Evolutionary conservation across 2,797 vertebrate species (phyloP).

Genomic region (Rousettus madagascariensis): DNA sequence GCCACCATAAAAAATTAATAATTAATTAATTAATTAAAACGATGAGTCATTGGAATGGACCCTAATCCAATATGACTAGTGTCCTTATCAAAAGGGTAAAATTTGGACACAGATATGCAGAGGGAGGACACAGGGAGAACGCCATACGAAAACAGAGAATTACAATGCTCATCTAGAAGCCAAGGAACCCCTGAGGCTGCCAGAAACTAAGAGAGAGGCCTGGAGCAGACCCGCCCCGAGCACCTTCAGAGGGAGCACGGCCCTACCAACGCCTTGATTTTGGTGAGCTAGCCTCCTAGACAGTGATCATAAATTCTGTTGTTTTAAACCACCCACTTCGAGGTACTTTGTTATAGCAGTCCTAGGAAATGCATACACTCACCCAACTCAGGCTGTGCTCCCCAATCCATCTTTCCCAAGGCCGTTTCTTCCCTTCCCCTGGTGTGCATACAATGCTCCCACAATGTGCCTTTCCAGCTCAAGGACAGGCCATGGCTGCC

Average conservation of each 20-base stretch:
- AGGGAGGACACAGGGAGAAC: neutral
- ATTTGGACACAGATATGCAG: neutral
- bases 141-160: accelerated
- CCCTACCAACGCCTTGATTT: neutral
- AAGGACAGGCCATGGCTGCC: slow-evolving; percentile 75
- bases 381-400: neutral
- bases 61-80: neutral
- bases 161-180: accelerated
- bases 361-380: neutral
- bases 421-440: neutral
- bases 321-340: neutral
- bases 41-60: neutral
- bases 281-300: neutral
- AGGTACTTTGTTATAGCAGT: neutral
- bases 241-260: neutral
- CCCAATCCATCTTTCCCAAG: neutral
- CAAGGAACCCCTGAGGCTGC: neutral
- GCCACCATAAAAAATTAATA: too few species aligned
- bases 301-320: neutral
- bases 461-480: neutral
- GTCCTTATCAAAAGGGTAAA: neutral
- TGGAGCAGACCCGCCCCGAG: neutral
- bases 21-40: too few species aligned
- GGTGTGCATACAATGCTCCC: neutral
- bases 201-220: neutral